A percentile compares a stretch with the other conserved stretches of the same genome.
Conservation (phyloP, 2,113 vertebrate genomes). For the Gallinago paraguaiae region DNA sequence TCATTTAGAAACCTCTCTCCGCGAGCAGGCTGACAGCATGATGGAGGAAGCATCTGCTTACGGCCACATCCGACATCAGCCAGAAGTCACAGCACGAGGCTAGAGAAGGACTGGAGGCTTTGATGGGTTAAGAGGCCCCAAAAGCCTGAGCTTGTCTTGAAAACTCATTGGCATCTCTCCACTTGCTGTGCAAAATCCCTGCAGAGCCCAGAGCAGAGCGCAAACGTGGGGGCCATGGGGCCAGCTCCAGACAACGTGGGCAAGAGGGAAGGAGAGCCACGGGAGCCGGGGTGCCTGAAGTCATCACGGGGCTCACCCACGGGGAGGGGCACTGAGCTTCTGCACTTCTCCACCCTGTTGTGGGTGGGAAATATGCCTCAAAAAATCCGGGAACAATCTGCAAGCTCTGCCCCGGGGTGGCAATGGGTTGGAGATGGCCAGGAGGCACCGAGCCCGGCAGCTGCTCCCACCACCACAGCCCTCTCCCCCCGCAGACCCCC, state of each 20-base stretch:
- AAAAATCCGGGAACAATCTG: neutral
- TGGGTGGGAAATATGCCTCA: rapidly evolving
- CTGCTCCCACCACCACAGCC: neutral
- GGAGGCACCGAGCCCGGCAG: neutral
- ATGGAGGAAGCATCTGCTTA: slow-evolving; percentile 69
- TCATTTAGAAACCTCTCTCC: slow-evolving; percentile 74
- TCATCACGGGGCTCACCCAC: rapidly evolving
- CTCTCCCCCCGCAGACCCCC: rapidly evolving
- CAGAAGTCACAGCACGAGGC: neutral
- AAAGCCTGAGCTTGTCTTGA: neutral
- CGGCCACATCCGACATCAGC: slow-evolving; percentile 50
- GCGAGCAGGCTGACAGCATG: slow-evolving; percentile 62
- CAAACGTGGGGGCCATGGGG: rapidly evolving
- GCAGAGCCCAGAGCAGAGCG: rapidly evolving
- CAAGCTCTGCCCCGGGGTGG: neutral
- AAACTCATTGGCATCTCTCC: neutral
- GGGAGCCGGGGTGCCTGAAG: neutral
- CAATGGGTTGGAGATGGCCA: neutral
- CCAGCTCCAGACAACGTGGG: rapidly evolving
- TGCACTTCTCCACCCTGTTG: neutral
- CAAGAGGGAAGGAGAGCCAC: rapidly evolving
- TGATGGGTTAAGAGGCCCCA: neutral
- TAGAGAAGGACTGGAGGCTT: neutral
- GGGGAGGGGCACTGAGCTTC: neutral
- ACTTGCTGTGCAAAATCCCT: neutral